Evolutionary conservation across 2,113 vertebrate genomes (phyloP), one percentile per base, ranked within the genome.

Genomic region (Rhipidura dahli): DNA sequence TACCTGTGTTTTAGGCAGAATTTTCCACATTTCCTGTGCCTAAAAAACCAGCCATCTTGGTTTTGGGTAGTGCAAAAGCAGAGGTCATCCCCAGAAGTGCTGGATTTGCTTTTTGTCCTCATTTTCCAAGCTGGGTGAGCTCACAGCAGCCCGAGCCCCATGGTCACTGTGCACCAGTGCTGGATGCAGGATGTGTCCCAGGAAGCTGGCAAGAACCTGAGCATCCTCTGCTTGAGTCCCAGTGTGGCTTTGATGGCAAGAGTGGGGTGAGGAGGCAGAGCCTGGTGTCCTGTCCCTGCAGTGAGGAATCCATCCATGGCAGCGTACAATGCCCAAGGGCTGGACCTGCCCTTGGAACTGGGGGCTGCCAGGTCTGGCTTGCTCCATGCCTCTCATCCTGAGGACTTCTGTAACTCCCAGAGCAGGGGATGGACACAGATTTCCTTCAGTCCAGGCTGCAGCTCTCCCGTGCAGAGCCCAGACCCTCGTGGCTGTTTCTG

Each of bases 361-460:
- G 13, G 13, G 2, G 4, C 23, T 82, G 42, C 35, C 70, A 31
- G 16, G 7, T 27, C 54, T 53, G 13, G 0, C 35, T 83, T 15
- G 4, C 45, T n/a, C 70, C 1, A 0, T 13, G 11, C 2, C 1
- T 35, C 72, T 77, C 28, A 30, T 39, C 40, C 28, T 3, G 0
- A 53, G 27, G 10, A 20, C 27, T 35, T 64, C 7, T 12, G 1
- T 16, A 37, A 28, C 5, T 51, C 27, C 26, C 12, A 6, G 51
- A 22, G 42, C 51, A 49, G 56, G 83, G 45, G 17, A 21, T 44
- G 33, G 73, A 28, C 66, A 11, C n/a, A 21, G n/a, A 30, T 81
- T 78, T 68, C 77, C 68, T 31, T 33, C 57, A 39, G 59, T 45
- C 56, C 76, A 15, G 40, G 60, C 65, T 81, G 83, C 42, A 57